These are phyloP conservation scores for Cybosia mesomella DNA, from an alignment of 2,888 invertebrate species.

Conservation along the genomic window DNA sequence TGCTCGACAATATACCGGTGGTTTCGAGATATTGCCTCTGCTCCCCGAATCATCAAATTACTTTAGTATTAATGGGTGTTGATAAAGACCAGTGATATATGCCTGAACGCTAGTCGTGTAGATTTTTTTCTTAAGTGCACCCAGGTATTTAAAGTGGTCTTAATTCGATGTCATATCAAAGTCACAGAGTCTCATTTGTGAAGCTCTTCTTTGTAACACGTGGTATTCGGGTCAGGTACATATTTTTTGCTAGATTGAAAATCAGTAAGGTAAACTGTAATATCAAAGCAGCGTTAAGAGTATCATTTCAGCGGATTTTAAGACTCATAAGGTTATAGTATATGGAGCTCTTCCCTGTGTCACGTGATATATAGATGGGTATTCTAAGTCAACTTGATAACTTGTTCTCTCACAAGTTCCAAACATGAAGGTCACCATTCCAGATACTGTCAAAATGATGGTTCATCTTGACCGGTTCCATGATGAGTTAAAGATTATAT, in stretches of 20 bases:
- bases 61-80: slow-evolving; percentile 40
- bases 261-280: too few species aligned
- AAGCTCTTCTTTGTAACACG: too few species aligned
- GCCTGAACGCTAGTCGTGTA: neutral
- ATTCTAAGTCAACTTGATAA: too few species aligned
- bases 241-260: too few species aligned
- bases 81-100: slow-evolving; percentile 7
- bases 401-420: neutral
- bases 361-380: neutral
- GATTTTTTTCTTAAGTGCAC: neutral
- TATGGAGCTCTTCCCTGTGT: neutral
- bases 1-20: neutral
- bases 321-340: neutral
- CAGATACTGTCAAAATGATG: neutral
- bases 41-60: slow-evolving; percentile 42
- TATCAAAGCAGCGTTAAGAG: neutral
- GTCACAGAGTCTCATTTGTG: too few species aligned
- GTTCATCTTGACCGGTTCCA: neutral
- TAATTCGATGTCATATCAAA: neutral
- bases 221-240: too few species aligned
- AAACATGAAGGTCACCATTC: neutral
- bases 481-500: neutral
- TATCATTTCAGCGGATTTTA: neutral
- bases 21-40: neutral
- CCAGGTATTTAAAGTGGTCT: too few species aligned